These are phyloP conservation scores for Anoplopoma fimbria DNA, from an alignment of 2,113 vertebrate species.

Conservation along the genomic window DNA sequence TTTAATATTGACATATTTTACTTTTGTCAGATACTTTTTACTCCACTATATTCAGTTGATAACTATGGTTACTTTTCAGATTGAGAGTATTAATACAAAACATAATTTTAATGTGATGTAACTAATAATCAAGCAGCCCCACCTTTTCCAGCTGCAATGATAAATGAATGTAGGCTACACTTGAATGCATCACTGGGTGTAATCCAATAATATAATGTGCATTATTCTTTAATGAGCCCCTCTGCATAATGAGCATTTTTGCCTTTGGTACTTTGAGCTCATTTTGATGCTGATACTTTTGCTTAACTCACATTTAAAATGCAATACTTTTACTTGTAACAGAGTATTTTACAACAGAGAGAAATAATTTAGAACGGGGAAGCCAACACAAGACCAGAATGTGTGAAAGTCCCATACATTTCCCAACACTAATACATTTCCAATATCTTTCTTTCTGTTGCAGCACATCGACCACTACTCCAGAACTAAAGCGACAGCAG, in stretches of 20 bases:
- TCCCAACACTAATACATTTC: not conserved
- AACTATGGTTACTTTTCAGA: not conserved
- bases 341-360: no score
- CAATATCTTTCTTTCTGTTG: conserved; percentile 12
- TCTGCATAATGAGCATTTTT: not conserved
- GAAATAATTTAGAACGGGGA: not conserved
- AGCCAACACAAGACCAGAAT: not conserved
- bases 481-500: conserved; percentile 93
- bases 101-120: not conserved
- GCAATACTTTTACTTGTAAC: not conserved
- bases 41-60: not conserved
- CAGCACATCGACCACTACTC: conserved; percentile 96
- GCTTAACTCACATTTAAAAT: not conserved
- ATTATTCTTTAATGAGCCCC: not conserved
- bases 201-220: not conserved
- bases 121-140: not conserved
- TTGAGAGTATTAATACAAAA: not conserved
- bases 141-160: not conserved
- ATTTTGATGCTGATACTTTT: not conserved
- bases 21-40: not conserved
- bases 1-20: not conserved
- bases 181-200: no score
- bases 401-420: not conserved
- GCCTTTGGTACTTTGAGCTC: not conserved
- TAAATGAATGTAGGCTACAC: not conserved